These are phyloP conservation scores for Rafetus swinhoei DNA, from an alignment of 2,113 vertebrate species.

Conservation along the genomic window DNA sequence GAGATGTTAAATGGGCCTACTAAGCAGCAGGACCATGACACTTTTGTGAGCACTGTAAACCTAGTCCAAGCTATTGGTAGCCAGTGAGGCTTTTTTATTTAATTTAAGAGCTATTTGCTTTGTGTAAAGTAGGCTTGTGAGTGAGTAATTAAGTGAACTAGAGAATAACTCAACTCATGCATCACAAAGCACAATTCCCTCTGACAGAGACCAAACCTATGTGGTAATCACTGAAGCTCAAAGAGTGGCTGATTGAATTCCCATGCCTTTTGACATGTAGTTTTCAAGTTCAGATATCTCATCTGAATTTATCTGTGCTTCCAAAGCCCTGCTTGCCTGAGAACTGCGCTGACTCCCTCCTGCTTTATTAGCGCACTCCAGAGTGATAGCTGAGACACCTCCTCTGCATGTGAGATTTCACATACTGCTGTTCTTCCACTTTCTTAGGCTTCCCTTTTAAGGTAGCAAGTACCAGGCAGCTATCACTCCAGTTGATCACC, in stretches of 20 bases:
- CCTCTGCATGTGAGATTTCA: not conserved
- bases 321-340: not conserved
- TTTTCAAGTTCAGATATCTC: not conserved
- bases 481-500: not conserved
- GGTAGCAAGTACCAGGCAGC: not conserved
- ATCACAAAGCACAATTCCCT: not conserved
- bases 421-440: not conserved
- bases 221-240: not conserved
- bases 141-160: not conserved
- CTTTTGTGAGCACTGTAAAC: slow-evolving; percentile 2
- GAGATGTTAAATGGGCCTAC: not conserved
- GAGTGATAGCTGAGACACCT: not conserved
- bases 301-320: slow-evolving; percentile 25
- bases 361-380: not conserved
- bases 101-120: not conserved
- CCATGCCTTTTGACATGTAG: not conserved
- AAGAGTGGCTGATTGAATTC: slow-evolving; percentile 15
- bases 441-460: slow-evolving; percentile 35
- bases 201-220: not conserved
- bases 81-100: not conserved
- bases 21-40: not conserved
- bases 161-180: not conserved
- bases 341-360: not conserved
- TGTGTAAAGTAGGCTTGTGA: not conserved
- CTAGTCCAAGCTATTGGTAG: not conserved